Percentiles rank a stretch among this genome's conserved stretches.
Conservation (phyloP, 2,113 vertebrate species). For the Australoheros scitulus region DNA sequence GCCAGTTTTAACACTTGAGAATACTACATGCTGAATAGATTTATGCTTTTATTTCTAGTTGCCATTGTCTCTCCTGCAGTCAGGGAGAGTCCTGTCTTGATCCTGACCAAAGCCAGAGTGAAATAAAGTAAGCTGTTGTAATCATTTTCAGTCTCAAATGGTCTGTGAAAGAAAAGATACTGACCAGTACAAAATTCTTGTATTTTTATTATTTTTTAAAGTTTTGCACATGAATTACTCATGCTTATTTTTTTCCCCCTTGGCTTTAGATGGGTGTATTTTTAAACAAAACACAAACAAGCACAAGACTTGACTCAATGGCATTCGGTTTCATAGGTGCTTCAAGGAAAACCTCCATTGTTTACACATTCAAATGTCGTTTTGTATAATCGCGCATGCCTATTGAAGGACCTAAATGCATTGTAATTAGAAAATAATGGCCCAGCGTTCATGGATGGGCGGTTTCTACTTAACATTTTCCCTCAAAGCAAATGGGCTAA, state of each 20-base stretch:
- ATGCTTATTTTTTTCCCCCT: not conserved
- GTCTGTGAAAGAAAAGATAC: constrained; percentile 2
- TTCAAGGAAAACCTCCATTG: constrained; percentile 56
- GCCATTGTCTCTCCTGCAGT: constrained; percentile 65
- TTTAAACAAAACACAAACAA: constrained; percentile 17
- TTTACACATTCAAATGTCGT: constrained; percentile 64
- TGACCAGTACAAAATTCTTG: not conserved
- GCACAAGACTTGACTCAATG: constrained; percentile 1
- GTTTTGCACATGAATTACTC: not conserved
- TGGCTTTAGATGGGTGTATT: not conserved
- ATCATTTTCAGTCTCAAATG: constrained; percentile 35
- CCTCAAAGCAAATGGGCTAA: constrained; percentile 73
- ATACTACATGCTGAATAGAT: constrained; percentile 66
- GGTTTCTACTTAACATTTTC: constrained; percentile 83
- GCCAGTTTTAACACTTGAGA: constrained; percentile 72
- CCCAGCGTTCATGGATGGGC: constrained; percentile 77
- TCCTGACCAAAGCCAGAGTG: constrained; percentile 45
- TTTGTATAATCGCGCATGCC: constrained; percentile 74
- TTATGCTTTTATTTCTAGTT: constrained; percentile 73
- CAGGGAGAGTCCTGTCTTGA: constrained; percentile 48
- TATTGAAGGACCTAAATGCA: constrained; percentile 73
- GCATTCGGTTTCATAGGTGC: constrained; percentile 40
- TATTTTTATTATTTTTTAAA: not conserved
- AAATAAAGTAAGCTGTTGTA: constrained; percentile 46
- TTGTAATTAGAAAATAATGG: constrained; percentile 83